Evolutionary conservation across 2,888 invertebrate genomes (phyloP).

Genomic region (Furcula furcula): DNA sequence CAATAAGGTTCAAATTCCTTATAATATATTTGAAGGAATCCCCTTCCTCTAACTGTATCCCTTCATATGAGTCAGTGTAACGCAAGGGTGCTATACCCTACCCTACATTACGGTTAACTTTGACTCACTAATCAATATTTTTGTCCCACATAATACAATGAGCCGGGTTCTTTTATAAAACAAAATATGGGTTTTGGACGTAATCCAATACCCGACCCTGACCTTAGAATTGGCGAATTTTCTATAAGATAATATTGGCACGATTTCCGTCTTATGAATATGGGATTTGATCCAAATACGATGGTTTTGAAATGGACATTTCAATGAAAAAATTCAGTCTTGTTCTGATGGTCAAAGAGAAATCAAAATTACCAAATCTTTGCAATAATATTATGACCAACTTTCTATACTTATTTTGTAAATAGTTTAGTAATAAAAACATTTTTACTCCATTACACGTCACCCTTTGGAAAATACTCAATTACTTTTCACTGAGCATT

Average conservation of each 20-base stretch:
- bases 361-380: too few species aligned
- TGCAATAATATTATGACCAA: too few species aligned
- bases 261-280: neutral
- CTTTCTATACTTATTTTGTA: too few species aligned
- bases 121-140: slow-evolving; percentile 62
- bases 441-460: neutral
- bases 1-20: slow-evolving; percentile 29
- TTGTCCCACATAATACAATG: slow-evolving; percentile 43
- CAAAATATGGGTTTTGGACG: slow-evolving; percentile 18
- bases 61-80: slow-evolving; percentile 54
- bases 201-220: slow-evolving; percentile 22
- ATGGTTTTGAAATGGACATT: too few species aligned
- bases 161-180: slow-evolving; percentile 9
- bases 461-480: neutral
- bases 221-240: slow-evolving; percentile 9
- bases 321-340: too few species aligned
- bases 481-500: slow-evolving; percentile 12
- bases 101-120: slow-evolving; percentile 52
- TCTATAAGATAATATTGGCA: slow-evolving; percentile 13
- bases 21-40: slow-evolving; percentile 7
- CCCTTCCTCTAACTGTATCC: slow-evolving; percentile 26
- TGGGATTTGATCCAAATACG: neutral
- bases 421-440: too few species aligned
- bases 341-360: too few species aligned
- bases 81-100: slow-evolving; percentile 47